Base-by-base conservation (phyloP, 2,888 invertebrate genomes). In the Trichopoda pennipes region DNA sequence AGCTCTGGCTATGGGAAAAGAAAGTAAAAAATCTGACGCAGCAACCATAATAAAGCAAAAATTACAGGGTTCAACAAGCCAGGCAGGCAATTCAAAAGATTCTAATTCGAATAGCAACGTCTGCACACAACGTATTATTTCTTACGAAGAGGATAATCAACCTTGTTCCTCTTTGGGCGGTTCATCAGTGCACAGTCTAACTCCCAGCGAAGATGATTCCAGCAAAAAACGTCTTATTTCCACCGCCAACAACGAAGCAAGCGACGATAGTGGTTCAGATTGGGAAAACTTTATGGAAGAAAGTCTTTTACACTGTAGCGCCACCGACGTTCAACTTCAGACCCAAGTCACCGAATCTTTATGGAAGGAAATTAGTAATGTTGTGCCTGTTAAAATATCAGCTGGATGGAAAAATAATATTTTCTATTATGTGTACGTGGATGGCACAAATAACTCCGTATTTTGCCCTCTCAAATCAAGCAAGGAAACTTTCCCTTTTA, bases 341-440 rank as follows among this genome's bases (percentile, higher is more conserved):
- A 85, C 94, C 0, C 95, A 95, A 87, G 93, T 96, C 77, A 93
- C 95, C 35, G 95, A 95, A 86, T 94, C 94, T 28, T 92, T 96
- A 44, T 90, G 96, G 83, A 94, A 94, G 84, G 95, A 96, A 90
- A 94, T 95, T 19, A 89, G 86, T 70, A 91, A 88, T 82, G 90
- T 90, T 47, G 86, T 89, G 58, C 90, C 90, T 0, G 86, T 90
- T 14, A 90, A 91, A 69, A 87, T 91, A 23, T 90, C 90, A 4
- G 87, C 89, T 0, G 90, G 89, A 1, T 89, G 88, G 88, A 88
- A 88, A 55, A 90, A 90, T 38, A 86, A 86, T 0, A 84, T 90
- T 19, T 87, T 86, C 49, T 88, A 87, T 64, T 91, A 88, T 63
- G 84, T 90, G 0, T 88, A 88, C 47, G 86, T 90, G 12, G 90